Evolutionary conservation across 2,888 invertebrate species (phyloP), one percentile per base, ranked within the genome.

Genomic region (Byasa hedistus): DNA sequence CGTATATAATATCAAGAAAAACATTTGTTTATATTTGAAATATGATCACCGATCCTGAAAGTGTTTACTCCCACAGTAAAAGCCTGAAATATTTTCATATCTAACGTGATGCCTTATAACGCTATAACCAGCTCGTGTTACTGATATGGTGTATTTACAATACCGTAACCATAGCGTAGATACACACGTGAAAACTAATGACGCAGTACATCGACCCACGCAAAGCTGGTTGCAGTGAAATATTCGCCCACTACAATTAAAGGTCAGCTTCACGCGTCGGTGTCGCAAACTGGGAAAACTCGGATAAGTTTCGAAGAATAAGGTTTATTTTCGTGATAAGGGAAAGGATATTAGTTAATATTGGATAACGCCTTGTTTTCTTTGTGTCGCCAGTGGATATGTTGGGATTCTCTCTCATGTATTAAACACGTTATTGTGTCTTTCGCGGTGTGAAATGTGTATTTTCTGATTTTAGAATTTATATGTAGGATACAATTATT

Each of bases 221-320:
- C 75, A 48, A 10, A 24, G 24, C 39, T 54, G 23, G 57, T 54
- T 77, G 77, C 80, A 78, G 71, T 76, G 80, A 79, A 84, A 82
- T 80, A 74, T 72, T 73, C 73, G 68, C 72, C 78, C 81, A 82
- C 81, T 78, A 79, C 78, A 73, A 74, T 71, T 68, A 78, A 81
- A 81, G 80, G 81, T 82, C 81, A 77, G 71, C 61, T 68, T 73
- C 70, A 72, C 71, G 73, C 68, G 73, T 64, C 68, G 69, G 69
- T 69, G 64, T 68, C 22, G 56, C 57, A 56, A 65, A 69, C 56
- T 64, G 57, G 57, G 57, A 62, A 56, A 59, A 59, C 59, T 21
- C n/a, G 51, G 44, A 44, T 23, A 57, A 56, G 61, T 23, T 64
- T 8, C 36, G 36, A 32, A 22, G 52, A 24, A 27, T 44, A 17